Percentiles rank a stretch among this genome's conserved stretches.
These are phyloP conservation scores for Acleris cristana DNA, from an alignment of 2,888 invertebrate species.

Conservation along the genomic window DNA sequence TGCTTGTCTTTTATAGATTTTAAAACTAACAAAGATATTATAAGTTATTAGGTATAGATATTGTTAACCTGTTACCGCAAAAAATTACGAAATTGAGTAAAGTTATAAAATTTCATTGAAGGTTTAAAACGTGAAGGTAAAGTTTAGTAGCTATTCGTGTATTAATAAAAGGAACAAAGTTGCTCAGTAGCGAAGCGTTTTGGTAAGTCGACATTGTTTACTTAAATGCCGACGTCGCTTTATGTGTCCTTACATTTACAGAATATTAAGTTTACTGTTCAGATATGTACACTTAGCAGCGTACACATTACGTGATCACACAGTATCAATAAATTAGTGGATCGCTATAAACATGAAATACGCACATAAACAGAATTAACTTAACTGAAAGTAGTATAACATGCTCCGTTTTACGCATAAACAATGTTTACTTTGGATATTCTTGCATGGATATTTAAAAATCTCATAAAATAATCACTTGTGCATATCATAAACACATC, in stretches of 20 bases:
- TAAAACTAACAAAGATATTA: not conserved
- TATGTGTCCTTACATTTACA: constrained; percentile 41
- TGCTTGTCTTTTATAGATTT: too few species aligned
- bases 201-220: constrained; percentile 43
- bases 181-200: constrained; percentile 41
- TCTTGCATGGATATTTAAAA: not conserved
- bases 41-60: not conserved
- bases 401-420: not conserved
- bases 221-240: constrained; percentile 39
- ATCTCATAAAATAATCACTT: constrained; percentile 23
- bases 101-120: constrained; percentile 18
- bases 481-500: constrained; percentile 68
- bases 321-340: not conserved
- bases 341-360: not conserved
- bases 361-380: not conserved
- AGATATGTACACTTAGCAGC: constrained; percentile 47
- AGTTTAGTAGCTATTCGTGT: constrained; percentile 26
- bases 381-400: constrained; percentile 43
- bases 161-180: constrained; percentile 47
- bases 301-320: constrained; percentile 40
- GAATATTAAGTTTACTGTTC: constrained; percentile 49
- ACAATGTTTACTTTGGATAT: not conserved
- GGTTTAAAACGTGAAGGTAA: constrained; percentile 17
- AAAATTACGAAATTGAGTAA: constrained; percentile 5
- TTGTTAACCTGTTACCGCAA: not conserved